A percentile compares a stretch with the other conserved stretches of the same genome.
These are phyloP conservation scores for Actias luna DNA, from an alignment of 2,888 invertebrate genomes.

Conservation along the genomic window DNA sequence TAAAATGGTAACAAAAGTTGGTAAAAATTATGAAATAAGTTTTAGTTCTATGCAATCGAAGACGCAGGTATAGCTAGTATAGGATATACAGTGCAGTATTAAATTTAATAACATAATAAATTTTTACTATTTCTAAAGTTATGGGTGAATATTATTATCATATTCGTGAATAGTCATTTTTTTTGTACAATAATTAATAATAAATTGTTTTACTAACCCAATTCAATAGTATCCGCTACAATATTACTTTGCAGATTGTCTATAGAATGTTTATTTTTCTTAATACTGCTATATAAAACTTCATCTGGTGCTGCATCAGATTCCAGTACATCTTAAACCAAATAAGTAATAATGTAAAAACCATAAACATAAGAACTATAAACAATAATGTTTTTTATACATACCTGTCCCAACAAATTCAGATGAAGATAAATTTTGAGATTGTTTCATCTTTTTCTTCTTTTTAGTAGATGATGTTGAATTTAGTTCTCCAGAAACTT, in stretches of 20 bases:
- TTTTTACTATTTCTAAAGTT: too few relatives aligned
- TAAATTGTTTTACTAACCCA: background rate
- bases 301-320: constrained; percentile 42
- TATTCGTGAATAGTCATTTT: background rate
- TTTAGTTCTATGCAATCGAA: too few relatives aligned
- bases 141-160: background rate
- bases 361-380: background rate
- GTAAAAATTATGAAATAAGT: too few relatives aligned
- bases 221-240: background rate
- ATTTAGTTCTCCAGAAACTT: background rate
- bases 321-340: constrained; percentile 19
- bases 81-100: too few relatives aligned
- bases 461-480: constrained; percentile 23
- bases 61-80: too few relatives aligned
- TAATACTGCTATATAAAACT: constrained; percentile 27
- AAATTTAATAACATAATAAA: too few relatives aligned
- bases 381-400: background rate
- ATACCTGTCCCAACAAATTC: constrained; percentile 1
- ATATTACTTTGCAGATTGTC: background rate
- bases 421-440: background rate
- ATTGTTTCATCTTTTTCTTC: constrained; percentile 25
- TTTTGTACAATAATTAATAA: too few relatives aligned
- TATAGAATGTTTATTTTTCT: background rate
- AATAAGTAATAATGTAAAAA: constrained; percentile 1
- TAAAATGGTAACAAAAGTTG: too few relatives aligned